Evolutionary conservation across 2,888 invertebrate species (phyloP).

Genomic region (Pherbina coryleti): DNA sequence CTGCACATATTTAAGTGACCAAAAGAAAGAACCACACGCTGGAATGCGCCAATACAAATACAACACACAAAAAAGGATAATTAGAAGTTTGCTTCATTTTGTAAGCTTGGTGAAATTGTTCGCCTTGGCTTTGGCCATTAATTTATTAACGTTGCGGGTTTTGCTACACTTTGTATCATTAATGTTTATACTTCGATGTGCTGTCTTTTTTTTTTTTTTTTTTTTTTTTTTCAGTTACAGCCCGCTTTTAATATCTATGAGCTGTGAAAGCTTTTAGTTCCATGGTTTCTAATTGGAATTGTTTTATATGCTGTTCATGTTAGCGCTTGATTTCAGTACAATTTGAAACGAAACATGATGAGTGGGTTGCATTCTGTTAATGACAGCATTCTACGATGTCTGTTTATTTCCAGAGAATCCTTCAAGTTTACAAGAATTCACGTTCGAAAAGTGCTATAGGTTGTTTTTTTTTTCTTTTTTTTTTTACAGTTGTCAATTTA

Average conservation of each 20-base stretch:
- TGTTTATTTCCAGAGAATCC: not conserved
- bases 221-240: not conserved
- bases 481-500: too few species aligned
- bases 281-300: conserved; percentile 12
- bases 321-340: not conserved
- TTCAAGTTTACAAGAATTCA: not conserved
- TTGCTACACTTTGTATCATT: not conserved
- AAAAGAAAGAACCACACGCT: not conserved
- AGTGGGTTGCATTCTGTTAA: too few species aligned
- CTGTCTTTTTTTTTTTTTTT: not conserved
- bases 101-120: not conserved
- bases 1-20: conserved; percentile 21
- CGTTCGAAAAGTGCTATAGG: too few species aligned
- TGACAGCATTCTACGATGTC: not conserved
- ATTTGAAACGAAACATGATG: too few species aligned
- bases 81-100: conserved; percentile 13
- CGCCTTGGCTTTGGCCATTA: conserved; percentile 30
- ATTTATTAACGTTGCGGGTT: conserved; percentile 23
- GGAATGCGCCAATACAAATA: not conserved
- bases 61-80: conserved; percentile 15
- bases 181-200: not conserved
- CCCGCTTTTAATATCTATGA: not conserved
- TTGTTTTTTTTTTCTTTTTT: too few species aligned
- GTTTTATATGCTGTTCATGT: conserved; percentile 24
- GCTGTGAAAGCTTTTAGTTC: not conserved